Evolutionary conservation across 2,113 vertebrate genomes (phyloP), one percentile per base, ranked within the genome.

Genomic region (Dunckerocampus dactyliophorus): DNA sequence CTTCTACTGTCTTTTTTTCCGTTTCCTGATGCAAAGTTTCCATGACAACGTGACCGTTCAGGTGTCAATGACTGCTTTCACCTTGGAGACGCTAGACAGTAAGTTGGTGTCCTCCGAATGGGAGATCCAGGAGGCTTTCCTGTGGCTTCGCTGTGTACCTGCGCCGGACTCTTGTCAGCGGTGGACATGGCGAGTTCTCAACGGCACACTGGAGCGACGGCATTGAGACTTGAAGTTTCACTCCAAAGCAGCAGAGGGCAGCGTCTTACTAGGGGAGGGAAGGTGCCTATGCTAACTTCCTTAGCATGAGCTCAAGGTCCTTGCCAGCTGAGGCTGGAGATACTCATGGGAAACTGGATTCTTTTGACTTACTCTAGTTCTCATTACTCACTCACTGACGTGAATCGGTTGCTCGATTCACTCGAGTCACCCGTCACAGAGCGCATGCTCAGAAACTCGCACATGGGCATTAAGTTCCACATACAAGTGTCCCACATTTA

Each of bases 171-270:
- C 89, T 65, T 92, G 92, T 69, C 82, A 85, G 13, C 76, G 82
- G 76, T 98, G 95, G 95, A 89, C 65, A 0, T 98, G 95, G 95
- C 90, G 95, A 8, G 90, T 96, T 86, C 89, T 88, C 42, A 91
- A 94, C 0, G 92, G 95, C 3, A 92, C 85, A 14, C 89, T 95
- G 69, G 93, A 97, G 67, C 75, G 82, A 0, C 74, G 79, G 46
- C 82, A 87, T 52, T 84, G 66, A 81, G 20, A n/a, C 48, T 20
- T 21, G 47, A 49, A 12, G 19, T 49, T 49, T 49, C 5, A 21
- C 47, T 14, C 47, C 20, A 8, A 15, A 50, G 19, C 28, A 4
- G 24, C 28, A 4, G 24, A 34, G 24, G 16, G 15, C 9, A 28
- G 4, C 48, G 48, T 50, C 48, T 50, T 21, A 6, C n/a, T 22